Conservation (phyloP, 2,888 invertebrate genomes). For the Amblyjoppa fuscipennis region DNA sequence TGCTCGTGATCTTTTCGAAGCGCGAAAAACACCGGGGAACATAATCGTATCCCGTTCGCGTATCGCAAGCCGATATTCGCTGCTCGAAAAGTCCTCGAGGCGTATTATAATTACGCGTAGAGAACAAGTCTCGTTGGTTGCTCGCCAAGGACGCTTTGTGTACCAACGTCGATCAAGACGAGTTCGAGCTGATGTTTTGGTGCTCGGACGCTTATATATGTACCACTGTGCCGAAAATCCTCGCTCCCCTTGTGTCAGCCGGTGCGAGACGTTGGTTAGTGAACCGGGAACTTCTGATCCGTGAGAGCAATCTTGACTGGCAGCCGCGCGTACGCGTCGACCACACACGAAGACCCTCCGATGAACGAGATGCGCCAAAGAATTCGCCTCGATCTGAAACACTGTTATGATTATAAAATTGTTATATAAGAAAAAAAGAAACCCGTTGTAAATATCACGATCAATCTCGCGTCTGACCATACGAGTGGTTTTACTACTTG, state of each 20-base stretch:
- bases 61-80: neutral
- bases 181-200: conserved; percentile 25
- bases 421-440: neutral
- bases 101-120: conserved; percentile 7
- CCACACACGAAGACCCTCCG: conserved; percentile 79
- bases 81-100: conserved; percentile 4
- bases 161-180: conserved; percentile 37
- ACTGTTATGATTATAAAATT: neutral
- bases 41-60: neutral
- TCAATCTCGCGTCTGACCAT: neutral
- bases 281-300: conserved; percentile 68
- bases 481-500: conserved; percentile 6
- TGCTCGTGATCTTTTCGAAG: conserved; percentile 31
- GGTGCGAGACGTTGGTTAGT: conserved; percentile 59
- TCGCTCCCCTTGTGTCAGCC: conserved; percentile 31
- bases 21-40: conserved; percentile 19
- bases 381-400: conserved; percentile 12
- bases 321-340: conserved; percentile 71
- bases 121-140: conserved; percentile 27
- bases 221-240: conserved; percentile 36
- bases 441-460: neutral
- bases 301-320: conserved; percentile 79
- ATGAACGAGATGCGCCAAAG: conserved; percentile 54
- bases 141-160: conserved; percentile 36
- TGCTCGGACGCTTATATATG: conserved; percentile 31